A percentile compares a stretch with the other conserved stretches of the same genome.
phyloP scores from a whole-genome alignment of 2,113 vertebrate genomes.

The Melanerpes aurifrons region DNA sequence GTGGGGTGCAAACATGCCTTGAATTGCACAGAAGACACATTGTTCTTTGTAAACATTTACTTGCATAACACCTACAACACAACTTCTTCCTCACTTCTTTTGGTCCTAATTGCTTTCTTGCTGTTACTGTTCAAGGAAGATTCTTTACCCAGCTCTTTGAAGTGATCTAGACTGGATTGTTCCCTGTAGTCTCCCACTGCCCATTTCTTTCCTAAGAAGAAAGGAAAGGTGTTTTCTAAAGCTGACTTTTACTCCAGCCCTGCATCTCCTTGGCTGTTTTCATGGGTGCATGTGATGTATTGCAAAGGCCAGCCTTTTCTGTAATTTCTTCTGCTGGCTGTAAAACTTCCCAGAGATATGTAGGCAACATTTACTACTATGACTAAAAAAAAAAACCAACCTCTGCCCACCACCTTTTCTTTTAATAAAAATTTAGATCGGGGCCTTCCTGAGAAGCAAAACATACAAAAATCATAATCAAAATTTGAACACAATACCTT shows the following conservation, averaged over 20 bases:
- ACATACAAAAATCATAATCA: not conserved
- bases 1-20: fast-evolving
- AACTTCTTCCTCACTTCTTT: not conserved
- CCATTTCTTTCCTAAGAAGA: not conserved
- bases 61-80: not conserved
- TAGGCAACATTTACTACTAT: not conserved
- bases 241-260: not conserved
- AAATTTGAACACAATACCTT: not conserved
- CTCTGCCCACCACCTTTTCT: not conserved
- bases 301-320: not conserved
- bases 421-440: not conserved
- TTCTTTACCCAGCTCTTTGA: fast-evolving
- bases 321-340: not conserved
- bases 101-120: not conserved
- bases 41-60: not conserved
- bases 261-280: not conserved
- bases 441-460: not conserved
- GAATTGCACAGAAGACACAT: not conserved
- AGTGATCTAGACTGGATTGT: not conserved
- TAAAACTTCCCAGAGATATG: not conserved
- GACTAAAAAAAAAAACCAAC: not conserved
- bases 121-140: not conserved
- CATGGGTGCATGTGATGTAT: not conserved
- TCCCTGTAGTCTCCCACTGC: not conserved
- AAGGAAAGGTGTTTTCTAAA: not conserved